Evolutionary conservation across 2,797 vertebrate species (phyloP), one percentile per base, ranked within the genome.

Genomic region (Pyrocephalus nanus): DNA sequence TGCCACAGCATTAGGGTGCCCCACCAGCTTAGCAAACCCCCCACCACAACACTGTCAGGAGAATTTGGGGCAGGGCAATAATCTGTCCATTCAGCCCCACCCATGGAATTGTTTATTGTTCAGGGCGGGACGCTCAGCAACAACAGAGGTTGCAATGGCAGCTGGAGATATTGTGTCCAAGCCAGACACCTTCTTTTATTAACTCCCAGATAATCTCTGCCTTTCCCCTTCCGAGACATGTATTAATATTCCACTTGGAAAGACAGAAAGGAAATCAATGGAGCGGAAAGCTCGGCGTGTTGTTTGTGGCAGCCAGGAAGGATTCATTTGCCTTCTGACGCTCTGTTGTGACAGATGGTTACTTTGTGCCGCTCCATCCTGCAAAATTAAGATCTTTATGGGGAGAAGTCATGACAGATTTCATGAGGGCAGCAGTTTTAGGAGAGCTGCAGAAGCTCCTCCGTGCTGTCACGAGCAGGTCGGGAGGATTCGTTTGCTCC

Each of bases 301-400:
- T 82, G 93, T 29, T 71, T 60, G 69, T 57, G 93, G 88, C 93
- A 83, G 85, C 88, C 90, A 51, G 51, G 88, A 62, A 86, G 82
- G 90, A 67, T 72, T 77, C 79, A 50, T 87, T 83, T 90, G 93
- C 91, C 81, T 66, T 60, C 36, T 60, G 92, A 72, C 6, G 45
- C 71, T 51, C 36, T 40, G 57, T 20, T 34, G 91, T 72, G 88
- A 79, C 91, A 78, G 70, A 66, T 50, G 43, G 66, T 51, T 60
- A 51, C 84, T 78, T 54, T 13, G 48, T 62, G 91, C 91, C 29
- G 34, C 50, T 75, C 89, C 47, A 36, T 62, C 70, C 92, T 86
- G 57, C 70, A n/a, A 48, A 72, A 62, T 60, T 9, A 69, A 87
- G 84, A 73, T 85, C 86, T 76, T 82, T 32, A 16, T 0, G 77